phyloP scores from a whole-genome alignment of 2,888 invertebrate genomes.

The Phengaris arion region DNA sequence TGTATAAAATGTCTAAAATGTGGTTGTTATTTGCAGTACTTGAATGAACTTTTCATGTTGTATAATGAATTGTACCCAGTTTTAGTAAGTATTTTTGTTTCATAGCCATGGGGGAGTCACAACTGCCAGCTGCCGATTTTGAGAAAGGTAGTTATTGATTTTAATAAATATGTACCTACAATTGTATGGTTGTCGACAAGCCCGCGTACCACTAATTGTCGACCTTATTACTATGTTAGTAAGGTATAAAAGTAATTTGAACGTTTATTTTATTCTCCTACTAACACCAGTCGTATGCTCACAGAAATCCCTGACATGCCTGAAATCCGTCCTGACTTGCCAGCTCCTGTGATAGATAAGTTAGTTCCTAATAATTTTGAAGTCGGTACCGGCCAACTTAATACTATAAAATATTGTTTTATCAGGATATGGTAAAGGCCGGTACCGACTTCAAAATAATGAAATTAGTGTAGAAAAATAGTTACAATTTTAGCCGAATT shows the following conservation, averaged over 20 bases:
- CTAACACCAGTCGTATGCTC: slow-evolving; percentile 39
- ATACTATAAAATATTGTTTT: no score
- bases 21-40: neutral
- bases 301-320: slow-evolving; percentile 67
- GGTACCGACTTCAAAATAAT: no score
- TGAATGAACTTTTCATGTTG: neutral
- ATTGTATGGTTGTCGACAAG: no score
- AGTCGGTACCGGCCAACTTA: no score
- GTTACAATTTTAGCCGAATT: no score
- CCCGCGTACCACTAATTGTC: no score
- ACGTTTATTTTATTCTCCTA: slow-evolving; percentile 25
- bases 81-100: slow-evolving; percentile 29
- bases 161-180: no score
- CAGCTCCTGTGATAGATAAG: slow-evolving; percentile 55
- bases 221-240: neutral
- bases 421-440: no score
- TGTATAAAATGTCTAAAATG: no score
- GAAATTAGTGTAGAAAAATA: no score
- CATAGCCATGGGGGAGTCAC: slow-evolving; percentile 51
- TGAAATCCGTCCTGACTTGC: slow-evolving; percentile 60
- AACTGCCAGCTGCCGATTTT: slow-evolving; percentile 47
- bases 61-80: neutral
- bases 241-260: neutral
- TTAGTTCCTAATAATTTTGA: slow-evolving; percentile 47
- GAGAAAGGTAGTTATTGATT: slow-evolving; percentile 49